phyloP scores from a whole-genome alignment of 2,797 vertebrate genomes.

The Rhynchonycteris naso region DNA sequence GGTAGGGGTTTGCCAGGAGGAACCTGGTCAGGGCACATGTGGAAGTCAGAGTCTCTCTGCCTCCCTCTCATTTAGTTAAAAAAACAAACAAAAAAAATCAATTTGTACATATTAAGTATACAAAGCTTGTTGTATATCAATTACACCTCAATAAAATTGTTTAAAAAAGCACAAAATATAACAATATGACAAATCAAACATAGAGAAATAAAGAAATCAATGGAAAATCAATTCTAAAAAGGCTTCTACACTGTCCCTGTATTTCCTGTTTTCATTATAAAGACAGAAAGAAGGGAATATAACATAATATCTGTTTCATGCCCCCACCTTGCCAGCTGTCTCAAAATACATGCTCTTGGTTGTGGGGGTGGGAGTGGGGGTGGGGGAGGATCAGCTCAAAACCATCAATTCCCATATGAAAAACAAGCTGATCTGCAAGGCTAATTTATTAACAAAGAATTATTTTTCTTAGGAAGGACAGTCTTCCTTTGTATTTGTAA shows the following conservation, averaged over 20 bases:
- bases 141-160: conserved; percentile 3
- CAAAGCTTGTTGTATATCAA: background rate
- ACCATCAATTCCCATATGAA: background rate
- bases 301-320: conserved; percentile 56
- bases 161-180: conserved; percentile 42
- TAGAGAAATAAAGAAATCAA: conserved; percentile 32
- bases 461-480: background rate
- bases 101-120: conserved; percentile 5
- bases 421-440: background rate
- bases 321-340: conserved; percentile 28
- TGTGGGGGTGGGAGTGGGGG: background rate
- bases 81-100: background rate
- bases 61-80: no score
- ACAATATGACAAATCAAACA: conserved; percentile 26
- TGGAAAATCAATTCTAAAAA: conserved; percentile 4
- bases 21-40: no score
- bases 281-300: background rate
- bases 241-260: background rate
- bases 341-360: background rate
- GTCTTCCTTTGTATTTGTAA: no score
- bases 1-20: no score
- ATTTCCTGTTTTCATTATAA: conserved; percentile 58
- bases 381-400: background rate
- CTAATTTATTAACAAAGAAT: background rate
- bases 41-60: no score